phyloP scores from a whole-genome alignment of 2,113 vertebrate species.

The Bettongia penicillata region DNA sequence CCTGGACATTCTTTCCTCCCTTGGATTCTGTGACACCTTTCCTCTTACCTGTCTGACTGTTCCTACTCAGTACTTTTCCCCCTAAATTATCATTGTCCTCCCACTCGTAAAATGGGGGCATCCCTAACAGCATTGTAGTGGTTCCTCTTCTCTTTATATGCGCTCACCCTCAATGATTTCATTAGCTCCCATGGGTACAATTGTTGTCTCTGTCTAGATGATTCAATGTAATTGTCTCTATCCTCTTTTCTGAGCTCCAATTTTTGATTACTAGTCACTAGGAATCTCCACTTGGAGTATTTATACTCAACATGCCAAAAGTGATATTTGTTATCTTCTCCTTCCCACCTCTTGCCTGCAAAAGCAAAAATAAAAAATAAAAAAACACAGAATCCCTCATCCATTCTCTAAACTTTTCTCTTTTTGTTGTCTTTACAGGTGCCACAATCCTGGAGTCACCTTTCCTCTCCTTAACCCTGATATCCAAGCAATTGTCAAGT shows the following conservation, averaged over 20 bases:
- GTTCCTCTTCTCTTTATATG: neutral
- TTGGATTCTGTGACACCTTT: neutral
- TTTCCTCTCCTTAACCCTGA: neutral
- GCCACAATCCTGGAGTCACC: neutral
- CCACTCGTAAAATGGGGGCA: neutral
- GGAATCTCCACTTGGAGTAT: neutral
- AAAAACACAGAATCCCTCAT: neutral
- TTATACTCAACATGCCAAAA: neutral
- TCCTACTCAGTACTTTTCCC: neutral
- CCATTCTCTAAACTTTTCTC: neutral
- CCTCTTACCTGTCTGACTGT: neutral
- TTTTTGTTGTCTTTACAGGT: neutral
- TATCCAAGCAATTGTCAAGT: neutral
- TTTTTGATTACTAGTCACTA: neutral
- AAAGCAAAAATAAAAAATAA: neutral
- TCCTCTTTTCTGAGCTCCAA: neutral
- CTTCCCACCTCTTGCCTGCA: neutral
- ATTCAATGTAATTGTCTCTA: neutral
- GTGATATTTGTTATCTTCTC: neutral
- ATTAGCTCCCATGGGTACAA: neutral
- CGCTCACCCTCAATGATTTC: neutral
- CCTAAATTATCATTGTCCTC: neutral
- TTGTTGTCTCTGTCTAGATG: neutral
- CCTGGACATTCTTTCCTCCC: neutral
- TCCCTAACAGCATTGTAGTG: neutral